Evolutionary conservation across 1,140 invertebrate genomes (phyloP), one percentile per base, ranked within the genome.

Genomic region (Pseudomyrmex sp.): DNA sequence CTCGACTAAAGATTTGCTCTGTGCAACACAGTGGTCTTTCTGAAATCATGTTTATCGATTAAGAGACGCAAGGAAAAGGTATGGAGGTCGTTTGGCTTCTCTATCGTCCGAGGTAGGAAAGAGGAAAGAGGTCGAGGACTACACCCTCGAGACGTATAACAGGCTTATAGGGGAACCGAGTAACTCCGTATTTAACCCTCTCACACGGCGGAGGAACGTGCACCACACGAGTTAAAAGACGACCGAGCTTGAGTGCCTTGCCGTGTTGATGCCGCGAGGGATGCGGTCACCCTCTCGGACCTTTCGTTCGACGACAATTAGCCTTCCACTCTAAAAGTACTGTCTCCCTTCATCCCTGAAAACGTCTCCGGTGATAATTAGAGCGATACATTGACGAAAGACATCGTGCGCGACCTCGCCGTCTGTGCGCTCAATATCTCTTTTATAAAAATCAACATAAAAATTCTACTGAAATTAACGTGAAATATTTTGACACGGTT

Each of bases 241-340:
- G 90, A 92, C 91, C 91, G 89, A 90, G 90, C 89, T 91, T 93
- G 92, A 93, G 93, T 93, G 93, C 92, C 92, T 93, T 93, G 91
- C 90, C 92, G 90, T 93, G 92, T 93, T 91, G 89, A 83, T 89
- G 85, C 83, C 83, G 83, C 87, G 77, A 86, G 85, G 85, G 84
- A 89, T 89, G 80, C 83, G 86, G 90, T 88, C 89, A 86, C 89
- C 86, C 83, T 88, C 88, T 90, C 86, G 85, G 88, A 89, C 88
- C 90, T 90, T 90, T 88, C 89, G 88, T 91, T 91, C 88, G 85
- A 89, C 88, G 88, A 91, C 90, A 91, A 91, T 91, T 91, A 91
- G 88, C 87, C 84, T 84, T 89, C 82, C 63, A 80, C 85, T 61
- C 68, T 77, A 68, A 77, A 87, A 87, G 86, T 89, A 63, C 72